Percentiles rank a stretch among this genome's conserved stretches.
Evolutionary conservation across 2,797 vertebrate species (phyloP).

Genomic region (Chanos chanos): DNA sequence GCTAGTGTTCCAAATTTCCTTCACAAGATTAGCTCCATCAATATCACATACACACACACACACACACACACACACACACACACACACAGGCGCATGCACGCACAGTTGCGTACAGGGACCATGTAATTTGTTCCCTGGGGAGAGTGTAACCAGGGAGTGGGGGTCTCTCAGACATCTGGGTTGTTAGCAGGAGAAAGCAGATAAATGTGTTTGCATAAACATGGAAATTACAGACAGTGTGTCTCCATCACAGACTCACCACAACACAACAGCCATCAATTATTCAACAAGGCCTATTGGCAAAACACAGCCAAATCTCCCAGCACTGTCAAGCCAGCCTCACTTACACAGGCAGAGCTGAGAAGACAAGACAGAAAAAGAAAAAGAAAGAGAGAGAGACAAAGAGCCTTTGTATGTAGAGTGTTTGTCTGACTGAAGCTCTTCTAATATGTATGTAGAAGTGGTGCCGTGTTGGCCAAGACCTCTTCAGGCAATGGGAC

Average conservation of each 20-base stretch:
- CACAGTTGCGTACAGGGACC: not conserved
- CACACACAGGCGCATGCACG: not conserved
- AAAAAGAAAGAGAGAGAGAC: not conserved
- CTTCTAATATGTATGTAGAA: no score
- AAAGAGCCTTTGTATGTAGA: constrained; percentile 1
- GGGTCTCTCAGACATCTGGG: constrained; percentile 8
- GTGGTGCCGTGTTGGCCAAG: no score
- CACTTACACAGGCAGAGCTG: not conserved
- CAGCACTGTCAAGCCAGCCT: no score
- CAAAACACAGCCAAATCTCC: constrained; percentile 31
- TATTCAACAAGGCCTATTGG: constrained; percentile 39
- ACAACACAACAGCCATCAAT: constrained; percentile 34
- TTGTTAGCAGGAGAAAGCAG: constrained; percentile 17
- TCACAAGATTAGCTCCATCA: not conserved
- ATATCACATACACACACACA: not conserved
- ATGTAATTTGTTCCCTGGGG: constrained; percentile 14
- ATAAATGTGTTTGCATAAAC: constrained; percentile 34
- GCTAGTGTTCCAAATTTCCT: not conserved
- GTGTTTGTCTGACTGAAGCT: constrained; percentile 20
- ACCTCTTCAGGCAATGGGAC: no score
- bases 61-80: not conserved
- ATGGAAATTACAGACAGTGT: constrained; percentile 30
- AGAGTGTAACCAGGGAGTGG: not conserved
- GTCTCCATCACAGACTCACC: constrained; percentile 17
- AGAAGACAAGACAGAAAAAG: not conserved